Evolutionary conservation across 2,888 invertebrate genomes (phyloP), one percentile per base, ranked within the genome.

Genomic region (Phytoseiulus persimilis): DNA sequence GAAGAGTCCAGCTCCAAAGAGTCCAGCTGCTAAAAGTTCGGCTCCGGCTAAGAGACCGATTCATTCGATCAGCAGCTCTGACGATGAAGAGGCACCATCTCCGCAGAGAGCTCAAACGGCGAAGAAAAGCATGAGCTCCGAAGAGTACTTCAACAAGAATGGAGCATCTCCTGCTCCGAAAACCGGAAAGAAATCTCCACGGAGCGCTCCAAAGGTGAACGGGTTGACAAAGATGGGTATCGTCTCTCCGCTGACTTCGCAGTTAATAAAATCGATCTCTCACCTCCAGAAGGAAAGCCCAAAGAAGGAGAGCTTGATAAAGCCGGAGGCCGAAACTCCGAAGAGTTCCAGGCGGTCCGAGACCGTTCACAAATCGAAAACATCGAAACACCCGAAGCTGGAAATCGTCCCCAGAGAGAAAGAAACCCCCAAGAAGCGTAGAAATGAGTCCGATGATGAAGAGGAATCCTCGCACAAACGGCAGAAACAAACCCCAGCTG

Each of bases 281-380:
- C 1, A 23, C 65, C 18, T 28, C 18, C 65, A 65, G 65, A 6
- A 65, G 1, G 28, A 14, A 23, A 65, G 65, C 18, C 65, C n/a
- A 31, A 89, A 89, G 45, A 83, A 33, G 32, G 83, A 83, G 5
- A 83, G n/a, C 31, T 5, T 23, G 28, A 83, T n/a, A 2, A 91
- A 90, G 87, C 90, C 89, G 89, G 90, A 90, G 89, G 92, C 92
- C 31, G 93, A 93, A 90, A 92, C 92, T 91, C 90, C 91, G 83
- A 92, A 92, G 83, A 93, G 93, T 90, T 92, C 93, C 94, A 91
- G 91, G 93, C 90, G 83, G 91, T 91, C 83, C 91, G 91, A 90
- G 90, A 91, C 90, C 91, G 91, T 83, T 91, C 92, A 90, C 91
- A 91, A 89, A 91, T 91, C 90, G 91, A 91, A 90, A 91, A 89